Evolutionary conservation across 2,888 invertebrate species (phyloP).

Genomic region (Heteromyza rotundicornis): DNA sequence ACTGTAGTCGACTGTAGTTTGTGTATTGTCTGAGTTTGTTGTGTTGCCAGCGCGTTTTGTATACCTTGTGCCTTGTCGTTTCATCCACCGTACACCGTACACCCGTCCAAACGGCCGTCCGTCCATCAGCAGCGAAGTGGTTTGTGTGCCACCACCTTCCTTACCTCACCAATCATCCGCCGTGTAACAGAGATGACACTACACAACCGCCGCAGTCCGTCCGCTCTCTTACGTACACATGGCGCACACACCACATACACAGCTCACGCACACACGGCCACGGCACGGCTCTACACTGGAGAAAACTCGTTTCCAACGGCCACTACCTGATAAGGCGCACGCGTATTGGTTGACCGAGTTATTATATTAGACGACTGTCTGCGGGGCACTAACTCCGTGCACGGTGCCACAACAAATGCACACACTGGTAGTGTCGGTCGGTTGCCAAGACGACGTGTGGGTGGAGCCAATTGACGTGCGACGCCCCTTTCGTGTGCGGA

Average conservation of each 20-base stretch:
- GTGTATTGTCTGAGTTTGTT: conserved; percentile 26
- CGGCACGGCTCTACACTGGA: neutral
- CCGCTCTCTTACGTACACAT: conserved; percentile 56
- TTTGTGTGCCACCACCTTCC: no score
- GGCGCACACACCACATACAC: conserved; percentile 19
- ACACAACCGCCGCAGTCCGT: conserved; percentile 31
- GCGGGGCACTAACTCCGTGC: conserved; percentile 13
- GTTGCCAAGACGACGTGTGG: conserved; percentile 50
- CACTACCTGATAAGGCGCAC: conserved; percentile 38
- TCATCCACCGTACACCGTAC: neutral
- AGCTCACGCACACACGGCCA: conserved; percentile 7
- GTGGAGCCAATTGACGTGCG: conserved; percentile 39
- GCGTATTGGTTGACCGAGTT: conserved; percentile 48
- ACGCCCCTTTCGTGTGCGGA: conserved; percentile 37
- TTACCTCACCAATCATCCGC: conserved; percentile 39
- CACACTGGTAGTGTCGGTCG: conserved; percentile 30
- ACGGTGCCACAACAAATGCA: conserved; percentile 10
- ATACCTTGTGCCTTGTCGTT: neutral
- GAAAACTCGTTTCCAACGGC: conserved; percentile 23
- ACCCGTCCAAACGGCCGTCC: neutral
- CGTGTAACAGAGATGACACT: conserved; percentile 28
- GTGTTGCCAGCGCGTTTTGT: conserved; percentile 20
- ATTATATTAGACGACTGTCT: neutral
- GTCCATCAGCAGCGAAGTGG: conserved; percentile 20
- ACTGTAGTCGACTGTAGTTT: conserved; percentile 24